Evolutionary conservation across 2,888 invertebrate species (phyloP).

Genomic region (Hyles lineata): DNA sequence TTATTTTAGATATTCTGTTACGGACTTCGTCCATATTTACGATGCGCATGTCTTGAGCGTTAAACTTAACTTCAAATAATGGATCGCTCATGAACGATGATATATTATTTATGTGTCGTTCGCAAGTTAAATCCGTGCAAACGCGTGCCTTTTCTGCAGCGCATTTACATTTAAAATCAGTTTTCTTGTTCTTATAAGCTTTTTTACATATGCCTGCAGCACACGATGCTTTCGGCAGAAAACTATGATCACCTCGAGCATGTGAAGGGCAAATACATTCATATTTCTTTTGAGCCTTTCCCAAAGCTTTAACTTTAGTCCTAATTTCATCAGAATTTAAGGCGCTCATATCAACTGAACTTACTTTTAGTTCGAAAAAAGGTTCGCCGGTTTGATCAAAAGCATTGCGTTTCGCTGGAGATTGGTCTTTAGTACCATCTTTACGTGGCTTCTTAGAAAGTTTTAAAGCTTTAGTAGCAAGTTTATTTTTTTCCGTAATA

Average conservation of each 20-base stretch:
- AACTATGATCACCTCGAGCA: slow-evolving; percentile 29
- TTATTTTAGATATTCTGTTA: slow-evolving; percentile 41
- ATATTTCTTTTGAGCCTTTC: slow-evolving; percentile 45
- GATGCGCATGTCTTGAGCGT: slow-evolving; percentile 53
- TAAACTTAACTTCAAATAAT: slow-evolving; percentile 50
- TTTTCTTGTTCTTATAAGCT: slow-evolving; percentile 44
- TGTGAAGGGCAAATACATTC: slow-evolving; percentile 44
- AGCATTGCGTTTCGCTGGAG: slow-evolving; percentile 19
- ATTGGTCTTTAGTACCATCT: not conserved
- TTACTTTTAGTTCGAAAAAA: slow-evolving; percentile 49
- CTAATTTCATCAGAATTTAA: slow-evolving; percentile 48
- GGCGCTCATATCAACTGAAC: slow-evolving; percentile 46
- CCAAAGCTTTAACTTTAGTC: slow-evolving; percentile 42
- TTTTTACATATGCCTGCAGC: slow-evolving; percentile 43
- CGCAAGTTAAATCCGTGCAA: slow-evolving; percentile 51
- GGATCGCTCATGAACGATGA: slow-evolving; percentile 32
- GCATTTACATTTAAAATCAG: slow-evolving; percentile 47
- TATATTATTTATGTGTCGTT: slow-evolving; percentile 5
- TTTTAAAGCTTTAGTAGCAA: not conserved
- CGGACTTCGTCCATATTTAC: slow-evolving; percentile 54
- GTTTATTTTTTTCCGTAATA: slow-evolving; percentile 4
- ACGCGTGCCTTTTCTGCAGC: slow-evolving; percentile 37
- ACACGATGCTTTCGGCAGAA: slow-evolving; percentile 40
- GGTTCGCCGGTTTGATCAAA: slow-evolving; percentile 43
- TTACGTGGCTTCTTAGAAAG: slow-evolving; percentile 5